Evolutionary conservation across 2,888 invertebrate species (phyloP).

Genomic region (Chesias legatella): DNA sequence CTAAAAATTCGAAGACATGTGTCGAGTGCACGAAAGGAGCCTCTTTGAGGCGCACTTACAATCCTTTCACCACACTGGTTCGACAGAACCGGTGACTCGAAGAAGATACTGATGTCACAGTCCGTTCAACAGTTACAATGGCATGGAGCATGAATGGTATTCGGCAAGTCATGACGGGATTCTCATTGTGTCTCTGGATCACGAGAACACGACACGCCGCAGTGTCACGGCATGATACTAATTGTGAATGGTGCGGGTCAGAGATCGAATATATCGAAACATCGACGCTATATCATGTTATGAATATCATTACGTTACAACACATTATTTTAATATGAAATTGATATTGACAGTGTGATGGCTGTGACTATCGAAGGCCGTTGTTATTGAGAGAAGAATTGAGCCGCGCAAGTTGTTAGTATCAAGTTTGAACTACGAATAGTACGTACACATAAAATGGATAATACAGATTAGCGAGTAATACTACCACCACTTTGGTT

Average conservation of each 20-base stretch:
- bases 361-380: background rate
- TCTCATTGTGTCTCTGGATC: constrained; percentile 73
- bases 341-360: constrained; percentile 17
- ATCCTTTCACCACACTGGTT: no score
- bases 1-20: no score
- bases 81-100: no score
- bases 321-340: constrained; percentile 13
- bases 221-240: constrained; percentile 64
- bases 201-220: constrained; percentile 59
- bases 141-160: constrained; percentile 66
- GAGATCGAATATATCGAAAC: constrained; percentile 63
- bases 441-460: no score
- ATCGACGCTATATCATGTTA: constrained; percentile 53
- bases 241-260: constrained; percentile 78
- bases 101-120: constrained; percentile 9
- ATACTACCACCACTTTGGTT: no score
- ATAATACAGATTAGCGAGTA: no score
- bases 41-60: no score
- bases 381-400: constrained; percentile 1
- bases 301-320: constrained; percentile 44
- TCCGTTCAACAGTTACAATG: constrained; percentile 3
- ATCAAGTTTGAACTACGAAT: no score
- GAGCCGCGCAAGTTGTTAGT: no score
- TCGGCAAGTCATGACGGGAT: constrained; percentile 71
- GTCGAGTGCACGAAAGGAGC: no score